Percentiles rank a stretch among this genome's conserved stretches.
phyloP scores from a whole-genome alignment of 2,113 vertebrate genomes.

The Pan troglodytes region NHGRI_mPanTro3-v2.1_pri NC_072401.2:141288501-141289000 shows the following conservation, averaged over 20 bases:
- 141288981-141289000: too few relatives aligned
- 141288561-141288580: neutral
- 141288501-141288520: neutral
- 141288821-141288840: neutral
- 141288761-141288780: neutral
- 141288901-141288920: too few relatives aligned
- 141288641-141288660: neutral
- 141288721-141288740: neutral
- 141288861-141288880: too few relatives aligned
- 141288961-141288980: too few relatives aligned
- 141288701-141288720: neutral
- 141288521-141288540: neutral
- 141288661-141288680: neutral
- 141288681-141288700: neutral
- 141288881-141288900: too few relatives aligned
- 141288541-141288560: neutral
- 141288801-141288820: neutral
- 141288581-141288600: conserved; percentile 7
- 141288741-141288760: neutral
- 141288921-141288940: too few relatives aligned
- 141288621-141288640: neutral
- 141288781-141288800: neutral
- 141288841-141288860: neutral
- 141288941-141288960: too few relatives aligned
- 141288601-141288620: neutral